These are phyloP conservation scores for Aphelinus atriplicis DNA, from an alignment of 1,140 invertebrate species.

Conservation along the genomic window DNA sequence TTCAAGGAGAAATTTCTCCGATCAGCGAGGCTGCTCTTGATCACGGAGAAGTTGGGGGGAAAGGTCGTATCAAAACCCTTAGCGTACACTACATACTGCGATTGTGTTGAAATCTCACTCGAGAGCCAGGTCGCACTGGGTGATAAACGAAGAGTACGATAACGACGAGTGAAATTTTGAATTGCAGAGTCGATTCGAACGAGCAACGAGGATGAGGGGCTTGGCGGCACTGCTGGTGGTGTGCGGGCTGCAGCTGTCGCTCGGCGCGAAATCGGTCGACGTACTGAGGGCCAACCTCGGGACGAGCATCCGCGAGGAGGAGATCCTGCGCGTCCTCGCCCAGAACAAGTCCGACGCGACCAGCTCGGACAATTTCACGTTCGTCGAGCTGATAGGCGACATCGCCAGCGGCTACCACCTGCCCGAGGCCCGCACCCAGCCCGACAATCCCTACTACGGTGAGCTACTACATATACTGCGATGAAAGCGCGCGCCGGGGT, in stretches of 20 bases:
- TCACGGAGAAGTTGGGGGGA: no score
- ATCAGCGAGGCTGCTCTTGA: no score
- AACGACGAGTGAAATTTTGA: no score
- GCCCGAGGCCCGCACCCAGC: background rate
- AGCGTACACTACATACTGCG: no score
- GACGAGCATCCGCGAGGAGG: constrained; percentile 45
- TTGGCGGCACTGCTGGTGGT: background rate
- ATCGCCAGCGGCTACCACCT: constrained; percentile 26
- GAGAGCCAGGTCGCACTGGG: no score
- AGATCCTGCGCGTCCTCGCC: constrained; percentile 48
- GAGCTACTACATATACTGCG: constrained; percentile 10
- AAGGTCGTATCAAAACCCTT: no score
- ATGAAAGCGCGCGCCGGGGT: no score
- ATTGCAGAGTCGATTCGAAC: no score
- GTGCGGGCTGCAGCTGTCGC: constrained; percentile 26
- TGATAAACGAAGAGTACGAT: no score
- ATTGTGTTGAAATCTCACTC: no score
- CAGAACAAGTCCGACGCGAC: constrained; percentile 46
- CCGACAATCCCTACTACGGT: constrained; percentile 50
- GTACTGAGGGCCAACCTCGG: constrained; percentile 9
- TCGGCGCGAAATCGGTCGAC: constrained; percentile 41
- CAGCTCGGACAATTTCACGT: constrained; percentile 48
- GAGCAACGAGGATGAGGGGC: no score
- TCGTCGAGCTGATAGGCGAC: constrained; percentile 45
- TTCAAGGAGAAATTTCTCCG: no score